Evolutionary conservation across 2,113 vertebrate species (phyloP), one percentile per base, ranked within the genome.

Genomic region (Amazona vittata): DNA sequence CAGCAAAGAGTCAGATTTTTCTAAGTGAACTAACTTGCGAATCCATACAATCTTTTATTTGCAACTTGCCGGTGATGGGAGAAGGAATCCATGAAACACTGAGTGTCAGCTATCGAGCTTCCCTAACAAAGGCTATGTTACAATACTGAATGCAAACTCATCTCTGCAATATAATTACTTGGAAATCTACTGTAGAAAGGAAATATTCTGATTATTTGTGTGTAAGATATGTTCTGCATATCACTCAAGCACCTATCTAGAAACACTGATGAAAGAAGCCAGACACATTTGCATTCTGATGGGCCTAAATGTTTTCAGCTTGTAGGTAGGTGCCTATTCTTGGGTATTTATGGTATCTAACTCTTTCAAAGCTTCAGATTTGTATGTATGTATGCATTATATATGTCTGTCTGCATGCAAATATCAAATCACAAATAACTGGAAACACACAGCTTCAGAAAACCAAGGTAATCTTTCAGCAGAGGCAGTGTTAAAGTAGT

Each of bases 381-480:
- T 83, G 7, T 9, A 55, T 44, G 19, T 16, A 85, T n/a, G 15
- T 43, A 46, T 9, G 15, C 37, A 89, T 53, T 79, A 44, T 12
- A 3, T 47, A 70, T 22, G 15, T 81, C 53, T 74, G 41, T 52
- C 84, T 75, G 90, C 46, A 76, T 60, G 83, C 79, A 97, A 93
- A 96, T 46, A 39, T 69, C 22, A 63, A 97, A 94, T 63, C 93
- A 91, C 10, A 67, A 96, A 88, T 67, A 89, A 87, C 68, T 83
- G 93, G 86, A 80, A 94, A 94, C 47, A 94, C 17, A 49, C 25
- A 41, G 94, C 63, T 96, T 86, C 86, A 94, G 88, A 53, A 94
- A 87, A 73, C 35, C 88, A 91, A 95, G 76, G 86, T n/a, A 41
- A 97, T 90, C 77, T 89, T 95, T 95, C 90, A 96, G 96, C 87